phyloP scores from a whole-genome alignment of 1,140 invertebrate genomes.

The Magallana gigas region DNA sequence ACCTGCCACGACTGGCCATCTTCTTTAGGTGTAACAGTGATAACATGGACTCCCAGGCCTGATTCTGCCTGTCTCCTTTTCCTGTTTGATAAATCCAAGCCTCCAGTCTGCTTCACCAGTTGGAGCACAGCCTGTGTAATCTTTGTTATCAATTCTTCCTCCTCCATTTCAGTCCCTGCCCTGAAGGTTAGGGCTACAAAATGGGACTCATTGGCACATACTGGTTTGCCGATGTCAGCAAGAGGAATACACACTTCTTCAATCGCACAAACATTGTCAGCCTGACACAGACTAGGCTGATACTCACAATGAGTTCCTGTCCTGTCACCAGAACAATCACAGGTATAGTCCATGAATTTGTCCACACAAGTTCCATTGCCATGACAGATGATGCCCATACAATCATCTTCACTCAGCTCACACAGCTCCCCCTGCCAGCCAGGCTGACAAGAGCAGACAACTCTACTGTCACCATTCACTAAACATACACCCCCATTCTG shows the following conservation, averaged over 20 bases:
- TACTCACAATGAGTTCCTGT: slow-evolving; percentile 60
- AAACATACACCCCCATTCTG: slow-evolving; percentile 57
- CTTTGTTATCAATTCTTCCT: slow-evolving; percentile 14
- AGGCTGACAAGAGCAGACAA: slow-evolving; percentile 63
- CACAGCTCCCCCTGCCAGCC: slow-evolving; percentile 76
- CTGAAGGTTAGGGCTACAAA: neutral
- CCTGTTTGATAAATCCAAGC: neutral
- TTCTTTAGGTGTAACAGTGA: slow-evolving; percentile 26
- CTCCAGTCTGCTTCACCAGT: neutral
- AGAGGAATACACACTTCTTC: slow-evolving; percentile 47
- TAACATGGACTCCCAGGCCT: slow-evolving; percentile 42
- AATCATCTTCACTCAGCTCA: slow-evolving; percentile 71
- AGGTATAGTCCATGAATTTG: slow-evolving; percentile 59
- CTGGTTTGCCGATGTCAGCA: slow-evolving; percentile 27
- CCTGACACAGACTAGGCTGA: slow-evolving; percentile 15
- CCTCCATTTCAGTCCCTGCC: neutral
- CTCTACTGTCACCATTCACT: slow-evolving; percentile 39
- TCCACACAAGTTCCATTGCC: slow-evolving; percentile 64
- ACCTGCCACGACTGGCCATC: slow-evolving; percentile 19
- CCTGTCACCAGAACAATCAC: slow-evolving; percentile 57
- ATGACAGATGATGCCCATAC: slow-evolving; percentile 64
- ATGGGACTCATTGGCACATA: slow-evolving; percentile 36
- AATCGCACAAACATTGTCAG: neutral
- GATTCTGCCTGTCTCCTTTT: slow-evolving; percentile 13
- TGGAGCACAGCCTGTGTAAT: slow-evolving; percentile 39